These are phyloP conservation scores for Philotrypesis tridentata DNA, from an alignment of 1,140 invertebrate species.

Conservation along the genomic window DNA sequence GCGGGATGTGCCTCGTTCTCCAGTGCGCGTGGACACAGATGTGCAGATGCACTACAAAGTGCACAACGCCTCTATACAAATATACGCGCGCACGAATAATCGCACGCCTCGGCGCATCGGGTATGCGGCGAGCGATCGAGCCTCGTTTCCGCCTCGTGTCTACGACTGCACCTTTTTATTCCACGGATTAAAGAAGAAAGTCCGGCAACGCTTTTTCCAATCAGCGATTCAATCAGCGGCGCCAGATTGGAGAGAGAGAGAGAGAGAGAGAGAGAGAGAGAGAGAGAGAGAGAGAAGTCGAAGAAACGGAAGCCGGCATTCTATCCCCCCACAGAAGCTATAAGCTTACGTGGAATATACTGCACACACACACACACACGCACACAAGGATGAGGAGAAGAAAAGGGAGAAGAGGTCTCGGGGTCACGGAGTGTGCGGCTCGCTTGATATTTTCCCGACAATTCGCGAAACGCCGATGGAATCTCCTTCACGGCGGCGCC, in stretches of 20 bases:
- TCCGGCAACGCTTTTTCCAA: neutral
- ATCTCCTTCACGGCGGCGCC: too few species aligned
- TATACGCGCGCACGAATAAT: neutral
- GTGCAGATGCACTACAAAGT: neutral
- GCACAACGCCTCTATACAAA: neutral
- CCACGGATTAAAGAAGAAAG: neutral
- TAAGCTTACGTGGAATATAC: too few species aligned
- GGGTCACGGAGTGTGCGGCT: neutral
- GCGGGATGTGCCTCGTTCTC: too few species aligned
- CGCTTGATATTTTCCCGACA: neutral
- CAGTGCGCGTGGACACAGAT: too few species aligned
- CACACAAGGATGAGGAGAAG: neutral
- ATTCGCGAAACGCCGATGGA: conserved; percentile 22
- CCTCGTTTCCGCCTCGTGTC: neutral
- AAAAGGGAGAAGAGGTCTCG: neutral
- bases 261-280: too few species aligned
- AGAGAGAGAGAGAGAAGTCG: too few species aligned
- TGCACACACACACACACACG: neutral
- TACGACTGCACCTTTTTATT: too few species aligned
- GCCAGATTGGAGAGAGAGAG: too few species aligned
- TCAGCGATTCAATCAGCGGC: neutral
- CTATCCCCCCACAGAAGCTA: too few species aligned
- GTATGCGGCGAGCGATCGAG: neutral
- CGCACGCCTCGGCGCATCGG: too few species aligned
- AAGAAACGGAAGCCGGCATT: too few species aligned